These are phyloP conservation scores for Botia almorhae DNA, from an alignment of 2,797 vertebrate genomes.

Conservation along the genomic window DNA sequence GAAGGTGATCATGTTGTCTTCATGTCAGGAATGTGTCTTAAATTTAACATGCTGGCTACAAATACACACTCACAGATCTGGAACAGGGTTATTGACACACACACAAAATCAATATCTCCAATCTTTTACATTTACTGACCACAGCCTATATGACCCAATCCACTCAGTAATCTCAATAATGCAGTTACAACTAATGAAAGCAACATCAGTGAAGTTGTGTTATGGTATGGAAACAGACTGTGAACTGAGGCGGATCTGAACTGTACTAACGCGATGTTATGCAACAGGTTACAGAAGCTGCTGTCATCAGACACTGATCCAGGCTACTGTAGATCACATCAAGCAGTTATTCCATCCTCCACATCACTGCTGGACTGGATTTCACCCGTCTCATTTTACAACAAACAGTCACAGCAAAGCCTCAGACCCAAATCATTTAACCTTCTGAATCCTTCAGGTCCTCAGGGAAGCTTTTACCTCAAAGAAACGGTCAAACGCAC, in stretches of 20 bases:
- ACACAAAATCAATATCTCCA: background rate
- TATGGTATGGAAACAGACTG: background rate
- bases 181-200: background rate
- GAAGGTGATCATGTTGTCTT: background rate
- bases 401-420: background rate
- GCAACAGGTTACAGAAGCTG: constrained; percentile 36
- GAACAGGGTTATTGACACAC: background rate
- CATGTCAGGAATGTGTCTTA: background rate
- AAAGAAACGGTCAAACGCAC: too few species aligned
- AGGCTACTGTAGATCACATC: constrained; percentile 44
- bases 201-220: background rate
- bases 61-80: background rate
- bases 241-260: background rate
- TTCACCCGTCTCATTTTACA: constrained; percentile 17
- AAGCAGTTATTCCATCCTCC: constrained; percentile 54
- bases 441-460: background rate
- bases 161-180: background rate
- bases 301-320: constrained; percentile 43
- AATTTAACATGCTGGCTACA: background rate
- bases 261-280: constrained; percentile 21
- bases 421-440: background rate
- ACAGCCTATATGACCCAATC: background rate
- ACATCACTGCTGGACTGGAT: constrained; percentile 17
- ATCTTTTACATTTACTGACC: background rate
- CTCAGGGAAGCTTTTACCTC: background rate